phyloP scores from a whole-genome alignment of 2,888 invertebrate genomes.

The Acanthacorydalis orientalis region DNA sequence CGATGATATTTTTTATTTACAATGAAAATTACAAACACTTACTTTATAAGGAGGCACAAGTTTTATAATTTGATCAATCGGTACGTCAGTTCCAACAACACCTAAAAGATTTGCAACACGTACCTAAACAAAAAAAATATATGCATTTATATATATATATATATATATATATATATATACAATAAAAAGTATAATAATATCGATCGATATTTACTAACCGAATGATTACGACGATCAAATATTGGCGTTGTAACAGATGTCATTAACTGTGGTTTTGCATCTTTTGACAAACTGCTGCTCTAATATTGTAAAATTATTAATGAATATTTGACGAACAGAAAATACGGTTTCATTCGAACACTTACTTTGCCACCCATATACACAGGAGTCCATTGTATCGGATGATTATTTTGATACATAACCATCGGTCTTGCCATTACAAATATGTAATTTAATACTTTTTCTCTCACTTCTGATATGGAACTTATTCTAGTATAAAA shows the following conservation, averaged over 20 bases:
- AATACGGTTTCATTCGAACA: neutral
- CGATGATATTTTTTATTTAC: neutral
- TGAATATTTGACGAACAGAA: slow-evolving; percentile 4
- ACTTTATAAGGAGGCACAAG: slow-evolving; percentile 89
- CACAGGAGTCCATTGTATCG: slow-evolving; percentile 89
- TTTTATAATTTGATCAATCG: slow-evolving; percentile 87
- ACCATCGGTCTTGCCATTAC: slow-evolving; percentile 94
- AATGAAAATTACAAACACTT: slow-evolving; percentile 13
- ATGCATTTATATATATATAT: slow-evolving; percentile 5
- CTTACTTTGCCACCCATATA: slow-evolving; percentile 70
- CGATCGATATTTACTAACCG: slow-evolving; percentile 44
- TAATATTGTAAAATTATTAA: slow-evolving; percentile 21
- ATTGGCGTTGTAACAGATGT: slow-evolving; percentile 90
- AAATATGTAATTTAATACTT: slow-evolving; percentile 86
- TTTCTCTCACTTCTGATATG: slow-evolving; percentile 73
- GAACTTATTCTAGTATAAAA: slow-evolving; percentile 82
- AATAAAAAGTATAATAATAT: slow-evolving; percentile 2
- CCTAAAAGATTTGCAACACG: slow-evolving; percentile 86
- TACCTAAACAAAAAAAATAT: slow-evolving; percentile 34
- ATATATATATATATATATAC: neutral
- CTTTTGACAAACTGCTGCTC: slow-evolving; percentile 49
- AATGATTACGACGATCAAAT: slow-evolving; percentile 81
- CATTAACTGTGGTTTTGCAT: slow-evolving; percentile 67
- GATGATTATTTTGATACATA: slow-evolving; percentile 79
- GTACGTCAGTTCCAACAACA: slow-evolving; percentile 94